phyloP scores from a whole-genome alignment of 1,140 invertebrate genomes.

The Lepeophtheirus salmonis region DNA sequence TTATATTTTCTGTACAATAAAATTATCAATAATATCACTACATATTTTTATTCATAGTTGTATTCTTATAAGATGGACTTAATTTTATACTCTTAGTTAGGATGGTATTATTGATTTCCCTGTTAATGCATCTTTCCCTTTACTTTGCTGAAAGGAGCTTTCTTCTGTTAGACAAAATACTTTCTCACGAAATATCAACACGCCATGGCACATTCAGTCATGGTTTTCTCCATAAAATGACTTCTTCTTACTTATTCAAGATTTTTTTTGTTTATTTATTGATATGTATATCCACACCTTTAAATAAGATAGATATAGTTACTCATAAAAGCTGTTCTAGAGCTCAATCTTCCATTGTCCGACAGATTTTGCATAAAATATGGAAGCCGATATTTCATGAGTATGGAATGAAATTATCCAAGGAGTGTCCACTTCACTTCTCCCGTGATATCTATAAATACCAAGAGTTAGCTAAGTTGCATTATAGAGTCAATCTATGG shows the following conservation, averaged over 20 bases:
- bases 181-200: too few relatives aligned
- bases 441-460: constrained; percentile 63
- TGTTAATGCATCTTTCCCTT: too few relatives aligned
- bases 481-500: constrained; percentile 65
- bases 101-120: too few relatives aligned
- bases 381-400: constrained; percentile 69
- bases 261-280: not conserved
- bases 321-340: not conserved
- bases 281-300: not conserved
- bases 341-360: constrained; percentile 5
- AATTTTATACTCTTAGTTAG: too few relatives aligned
- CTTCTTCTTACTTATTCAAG: not conserved
- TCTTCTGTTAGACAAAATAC: too few relatives aligned
- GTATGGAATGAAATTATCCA: constrained; percentile 55
- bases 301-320: not conserved
- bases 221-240: not conserved
- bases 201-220: too few relatives aligned
- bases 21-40: too few relatives aligned
- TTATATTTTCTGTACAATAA: too few relatives aligned
- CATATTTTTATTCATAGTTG: too few relatives aligned
- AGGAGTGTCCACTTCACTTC: constrained; percentile 73
- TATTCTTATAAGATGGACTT: too few relatives aligned
- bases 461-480: constrained; percentile 57
- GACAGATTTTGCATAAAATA: constrained; percentile 35
- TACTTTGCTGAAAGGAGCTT: too few relatives aligned